A percentile compares a stretch with the other conserved stretches of the same genome.
phyloP scores from a whole-genome alignment of 2,113 vertebrate species.

The Labeo rohita region DNA sequence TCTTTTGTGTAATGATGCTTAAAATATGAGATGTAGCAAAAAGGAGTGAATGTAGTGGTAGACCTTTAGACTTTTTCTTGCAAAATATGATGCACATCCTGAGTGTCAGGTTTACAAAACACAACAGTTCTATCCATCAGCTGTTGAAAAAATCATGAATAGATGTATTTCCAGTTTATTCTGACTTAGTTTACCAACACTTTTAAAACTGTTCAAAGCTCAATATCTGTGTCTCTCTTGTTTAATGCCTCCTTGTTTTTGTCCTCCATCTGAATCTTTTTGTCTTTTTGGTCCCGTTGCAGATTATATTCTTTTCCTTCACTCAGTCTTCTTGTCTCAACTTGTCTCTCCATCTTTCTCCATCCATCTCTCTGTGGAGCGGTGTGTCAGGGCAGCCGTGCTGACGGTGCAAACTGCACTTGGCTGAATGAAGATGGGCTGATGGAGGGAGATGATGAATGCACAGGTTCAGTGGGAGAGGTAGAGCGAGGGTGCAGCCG shows the following conservation, averaged over 20 bases:
- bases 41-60: too few relatives aligned
- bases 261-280: conserved; percentile 49
- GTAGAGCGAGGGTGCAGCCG: conserved; percentile 44
- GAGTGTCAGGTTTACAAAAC: too few relatives aligned
- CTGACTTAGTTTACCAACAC: neutral
- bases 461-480: conserved; percentile 43
- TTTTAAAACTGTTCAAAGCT: neutral
- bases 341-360: conserved; percentile 25
- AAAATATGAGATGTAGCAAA: too few relatives aligned
- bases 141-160: too few relatives aligned
- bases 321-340: conserved; percentile 25
- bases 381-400: conserved; percentile 57
- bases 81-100: too few relatives aligned
- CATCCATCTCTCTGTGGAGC: conserved; percentile 33
- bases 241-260: conserved; percentile 38
- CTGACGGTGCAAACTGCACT: conserved; percentile 65
- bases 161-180: too few relatives aligned
- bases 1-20: too few relatives aligned
- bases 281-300: conserved; percentile 4
- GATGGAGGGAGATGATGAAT: conserved; percentile 68
- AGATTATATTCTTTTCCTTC: conserved; percentile 33
- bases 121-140: too few relatives aligned
- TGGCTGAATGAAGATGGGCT: conserved; percentile 64
- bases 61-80: too few relatives aligned
- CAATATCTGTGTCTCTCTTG: neutral